Evolutionary conservation across 2,113 vertebrate species (phyloP).

Genomic region (Bufo gargarizans): DNA sequence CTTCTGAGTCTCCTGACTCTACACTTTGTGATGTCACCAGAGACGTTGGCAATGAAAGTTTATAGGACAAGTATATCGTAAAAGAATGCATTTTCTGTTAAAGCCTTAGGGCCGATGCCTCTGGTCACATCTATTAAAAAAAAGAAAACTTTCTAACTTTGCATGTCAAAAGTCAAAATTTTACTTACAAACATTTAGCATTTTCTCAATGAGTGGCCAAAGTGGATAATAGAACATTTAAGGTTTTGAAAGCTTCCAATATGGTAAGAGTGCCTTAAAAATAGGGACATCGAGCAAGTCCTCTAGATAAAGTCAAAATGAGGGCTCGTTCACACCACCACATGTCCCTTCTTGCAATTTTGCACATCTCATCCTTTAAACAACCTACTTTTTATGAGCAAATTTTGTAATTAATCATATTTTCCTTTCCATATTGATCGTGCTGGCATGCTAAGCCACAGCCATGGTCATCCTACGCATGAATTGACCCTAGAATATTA

Average conservation of each 20-base stretch:
- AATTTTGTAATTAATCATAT: background rate
- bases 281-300: background rate
- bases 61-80: background rate
- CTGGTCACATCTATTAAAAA: conserved; percentile 14
- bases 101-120: background rate
- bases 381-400: no score
- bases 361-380: background rate
- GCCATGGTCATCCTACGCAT: background rate
- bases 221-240: no score
- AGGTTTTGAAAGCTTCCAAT: background rate
- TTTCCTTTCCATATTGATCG: background rate
- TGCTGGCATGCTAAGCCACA: background rate
- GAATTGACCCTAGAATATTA: background rate
- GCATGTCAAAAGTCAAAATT: conserved; percentile 4
- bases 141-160: background rate
- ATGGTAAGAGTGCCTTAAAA: background rate
- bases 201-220: conserved; percentile 30
- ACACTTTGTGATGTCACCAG: conserved; percentile 37
- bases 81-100: background rate
- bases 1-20: background rate
- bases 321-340: no score
- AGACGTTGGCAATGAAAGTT: background rate
- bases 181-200: background rate
- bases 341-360: background rate
- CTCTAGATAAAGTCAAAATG: background rate